Evolutionary conservation across 2,797 vertebrate species (phyloP), one percentile per base, ranked within the genome.

Genomic region (Clarias laeviceps): DNA sequence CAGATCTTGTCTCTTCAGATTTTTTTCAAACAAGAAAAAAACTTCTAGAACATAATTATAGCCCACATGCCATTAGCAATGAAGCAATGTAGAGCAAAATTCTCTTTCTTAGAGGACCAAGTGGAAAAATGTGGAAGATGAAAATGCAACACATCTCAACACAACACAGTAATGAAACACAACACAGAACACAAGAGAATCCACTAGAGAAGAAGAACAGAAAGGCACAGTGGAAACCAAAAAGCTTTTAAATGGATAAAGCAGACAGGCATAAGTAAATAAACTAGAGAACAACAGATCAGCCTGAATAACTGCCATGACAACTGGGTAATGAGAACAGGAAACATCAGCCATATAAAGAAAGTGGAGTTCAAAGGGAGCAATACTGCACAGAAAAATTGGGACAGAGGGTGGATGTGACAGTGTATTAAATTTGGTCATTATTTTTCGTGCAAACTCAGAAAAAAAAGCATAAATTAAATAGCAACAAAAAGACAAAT

Each of bases 301-400:
- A 40, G 59, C 62, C 20, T 27, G 6, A 80, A 64, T 64, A 64
- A 27, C 24, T 64, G 6, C 77, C 59, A 80, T 80, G 24, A 80
- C 32, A 80, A 18, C 1, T 0, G 34, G 59, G 14, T 80, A 80
- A 80, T 64, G 37, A 62, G 77, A 64, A 62, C 77, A 40, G 77
- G 34, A 80, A 80, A 27, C 77, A 64, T 80, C 9, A 37, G 34
- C 32, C 77, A n/a, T 27, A 64, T 80, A 80, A 64, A 45, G 59
- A 80, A 78, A 45, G 34, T 80, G 59, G 32, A 64, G 34, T 79
- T 59, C 34, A 62, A 79, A n/a, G 59, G 34, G 77, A 40, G 34
- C 15, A 22, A 56, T 29, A 22, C 18, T 57, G 73, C 7, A 24
- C 24, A 45, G 34, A 62, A 14, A 62, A 62, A 64, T 45, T 80